phyloP scores from a whole-genome alignment of 2,113 vertebrate species.

The Limnothrissa miodon region DNA sequence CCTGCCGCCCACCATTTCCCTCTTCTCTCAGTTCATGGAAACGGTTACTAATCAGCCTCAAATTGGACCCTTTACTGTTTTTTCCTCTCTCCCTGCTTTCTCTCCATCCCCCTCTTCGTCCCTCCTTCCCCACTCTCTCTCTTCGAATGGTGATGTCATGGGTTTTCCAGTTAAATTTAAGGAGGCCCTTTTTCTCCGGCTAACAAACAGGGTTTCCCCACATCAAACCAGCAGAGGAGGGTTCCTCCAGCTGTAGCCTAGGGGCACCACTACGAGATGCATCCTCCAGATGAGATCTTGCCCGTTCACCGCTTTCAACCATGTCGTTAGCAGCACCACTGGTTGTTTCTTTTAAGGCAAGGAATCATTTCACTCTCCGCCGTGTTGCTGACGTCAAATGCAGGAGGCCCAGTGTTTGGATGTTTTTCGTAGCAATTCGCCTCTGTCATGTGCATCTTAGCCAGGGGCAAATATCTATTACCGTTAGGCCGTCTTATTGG shows the following conservation, averaged over 20 bases:
- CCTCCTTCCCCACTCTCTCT: slow-evolving; percentile 14
- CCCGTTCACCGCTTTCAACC: slow-evolving; percentile 21
- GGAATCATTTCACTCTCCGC: not conserved
- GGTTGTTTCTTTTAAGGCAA: slow-evolving; percentile 16
- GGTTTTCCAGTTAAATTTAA: slow-evolving; percentile 60
- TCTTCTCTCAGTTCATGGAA: slow-evolving; percentile 64
- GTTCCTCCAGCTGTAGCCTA: slow-evolving; percentile 44
- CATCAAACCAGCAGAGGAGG: slow-evolving; percentile 58
- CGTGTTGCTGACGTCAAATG: slow-evolving; percentile 59
- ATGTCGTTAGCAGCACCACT: slow-evolving; percentile 25
- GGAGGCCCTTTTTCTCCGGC: slow-evolving; percentile 50
- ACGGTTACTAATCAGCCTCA: slow-evolving; percentile 68
- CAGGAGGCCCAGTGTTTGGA: slow-evolving; percentile 64
- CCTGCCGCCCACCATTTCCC: slow-evolving; percentile 26
- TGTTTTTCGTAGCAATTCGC: slow-evolving; percentile 65
- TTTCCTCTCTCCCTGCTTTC: slow-evolving; percentile 32
- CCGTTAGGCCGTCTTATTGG: slow-evolving; percentile 62
- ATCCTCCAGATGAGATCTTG: slow-evolving; percentile 49
- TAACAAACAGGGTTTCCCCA: slow-evolving; percentile 66
- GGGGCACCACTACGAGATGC: slow-evolving; percentile 46
- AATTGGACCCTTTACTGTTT: slow-evolving; percentile 61
- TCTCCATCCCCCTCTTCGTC: not conserved
- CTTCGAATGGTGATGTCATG: slow-evolving; percentile 59
- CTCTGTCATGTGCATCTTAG: slow-evolving; percentile 65
- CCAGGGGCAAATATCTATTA: slow-evolving; percentile 75